phyloP scores from a whole-genome alignment of 2,797 vertebrate genomes.

The Pangasius larnaudii region DNA sequence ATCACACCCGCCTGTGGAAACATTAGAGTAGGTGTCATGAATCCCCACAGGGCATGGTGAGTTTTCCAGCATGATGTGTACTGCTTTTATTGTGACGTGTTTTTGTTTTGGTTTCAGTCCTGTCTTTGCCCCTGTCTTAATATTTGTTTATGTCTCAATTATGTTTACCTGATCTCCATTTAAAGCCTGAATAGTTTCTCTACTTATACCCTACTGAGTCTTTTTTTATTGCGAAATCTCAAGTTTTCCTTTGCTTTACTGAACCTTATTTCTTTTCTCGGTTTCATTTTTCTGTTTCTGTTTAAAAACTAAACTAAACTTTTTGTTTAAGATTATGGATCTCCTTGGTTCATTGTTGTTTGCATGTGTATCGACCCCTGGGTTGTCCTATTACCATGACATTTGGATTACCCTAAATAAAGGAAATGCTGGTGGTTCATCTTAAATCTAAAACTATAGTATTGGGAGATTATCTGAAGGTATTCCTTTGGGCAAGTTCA shows the following conservation, averaged over 20 bases:
- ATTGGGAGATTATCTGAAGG: neutral
- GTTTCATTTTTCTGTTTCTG: neutral
- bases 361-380: neutral
- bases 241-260: neutral
- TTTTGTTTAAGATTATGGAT: neutral
- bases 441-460: neutral
- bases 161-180: neutral
- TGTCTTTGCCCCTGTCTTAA: neutral
- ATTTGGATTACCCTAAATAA: neutral
- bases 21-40: neutral
- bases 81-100: neutral
- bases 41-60: neutral
- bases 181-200: neutral
- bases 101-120: neutral
- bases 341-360: neutral
- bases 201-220: neutral
- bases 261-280: neutral
- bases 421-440: neutral
- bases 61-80: neutral
- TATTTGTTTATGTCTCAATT: neutral
- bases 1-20: neutral
- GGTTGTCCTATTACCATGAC: neutral
- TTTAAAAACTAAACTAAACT: no score
- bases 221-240: neutral
- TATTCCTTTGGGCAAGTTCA: no score